Evolutionary conservation across 1,140 invertebrate genomes (phyloP), one percentile per base, ranked within the genome.

Genomic region (Chrysoperla carnea): DNA sequence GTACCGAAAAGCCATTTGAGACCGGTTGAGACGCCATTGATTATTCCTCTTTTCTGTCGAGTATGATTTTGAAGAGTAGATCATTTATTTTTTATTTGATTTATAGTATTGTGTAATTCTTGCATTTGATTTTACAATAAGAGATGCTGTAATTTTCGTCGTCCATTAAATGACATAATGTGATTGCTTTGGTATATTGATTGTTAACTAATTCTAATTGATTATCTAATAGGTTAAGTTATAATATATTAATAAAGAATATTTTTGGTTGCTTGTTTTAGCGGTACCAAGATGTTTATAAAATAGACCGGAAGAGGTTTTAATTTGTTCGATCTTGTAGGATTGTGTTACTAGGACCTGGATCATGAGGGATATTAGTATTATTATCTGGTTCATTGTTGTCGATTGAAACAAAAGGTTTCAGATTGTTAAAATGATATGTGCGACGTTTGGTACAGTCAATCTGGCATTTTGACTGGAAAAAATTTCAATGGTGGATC

Each of bases 1-100:
- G 44, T 43, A n/a, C 54, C 54, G 15, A 56, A 52, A 7, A 53
- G 35, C 47, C 46, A 58, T 44, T 56, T 56, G 4, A 53, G 36
- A 6, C 44, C 28, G 6, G 49, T 40, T 15, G 47, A 43, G 11
- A 55, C 15, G 28, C 49, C 50, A 43, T 55, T 50, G 13, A 53
- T 14, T 9, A 53, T 6, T 43, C 52, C 50, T 31, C 48, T 42
- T 46, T 47, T 48, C 37, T 38, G 39, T 11, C 48, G 41, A 23
- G 29, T 39, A 14, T 43, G 36, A 6, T 29, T 40, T 43, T 29
- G 4, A 12, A 35, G n/a, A n/a, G n/a, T n/a, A n/a, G n/a, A n/a
- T n/a, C 23, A 28, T 39, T 31, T 12, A 37, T 45, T 31, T 23
- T 44, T 38, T 8, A 47, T 36, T 36, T 12, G 37, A 36, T 43